Conservation (phyloP, 2,888 invertebrate genomes). For the Drepanosiphum platanoidis region DNA sequence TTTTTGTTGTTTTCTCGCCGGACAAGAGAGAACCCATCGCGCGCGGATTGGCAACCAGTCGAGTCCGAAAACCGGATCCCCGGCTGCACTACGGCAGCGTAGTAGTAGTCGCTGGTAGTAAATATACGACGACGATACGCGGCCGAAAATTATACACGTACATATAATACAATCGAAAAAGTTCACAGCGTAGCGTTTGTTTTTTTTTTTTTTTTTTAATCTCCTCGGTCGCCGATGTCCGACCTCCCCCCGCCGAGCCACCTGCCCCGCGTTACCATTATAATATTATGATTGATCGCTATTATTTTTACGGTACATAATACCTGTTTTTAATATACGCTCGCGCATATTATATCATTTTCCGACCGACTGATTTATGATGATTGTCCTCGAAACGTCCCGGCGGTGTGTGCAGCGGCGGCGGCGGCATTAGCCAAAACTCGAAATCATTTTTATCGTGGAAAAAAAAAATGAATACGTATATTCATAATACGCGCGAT, state of each 20-base stretch:
- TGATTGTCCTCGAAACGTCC: slow-evolving; percentile 9
- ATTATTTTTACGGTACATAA: slow-evolving; percentile 21
- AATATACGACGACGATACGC: too few relatives aligned
- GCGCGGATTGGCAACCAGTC: slow-evolving; percentile 9
- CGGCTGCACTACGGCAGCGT: not conserved
- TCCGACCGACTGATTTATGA: slow-evolving; percentile 14
- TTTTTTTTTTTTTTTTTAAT: not conserved
- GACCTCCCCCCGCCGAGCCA: too few relatives aligned
- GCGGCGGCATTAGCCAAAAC: not conserved
- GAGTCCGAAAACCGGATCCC: not conserved
- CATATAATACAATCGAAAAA: slow-evolving; percentile 1
- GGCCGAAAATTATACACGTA: not conserved
- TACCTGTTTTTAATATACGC: not conserved
- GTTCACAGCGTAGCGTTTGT: not conserved
- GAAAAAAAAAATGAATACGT: not conserved
- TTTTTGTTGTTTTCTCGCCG: not conserved
- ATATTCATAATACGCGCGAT: too few relatives aligned
- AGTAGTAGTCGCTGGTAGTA: too few relatives aligned
- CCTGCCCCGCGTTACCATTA: not conserved
- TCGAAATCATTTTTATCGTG: not conserved
- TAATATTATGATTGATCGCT: slow-evolving; percentile 7
- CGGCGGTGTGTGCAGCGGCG: not conserved
- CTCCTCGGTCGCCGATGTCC: not conserved
- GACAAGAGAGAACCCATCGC: not conserved
- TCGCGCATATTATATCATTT: not conserved